Conservation (phyloP, 2,113 vertebrate species). For the Callocephalon fimbriatum region DNA sequence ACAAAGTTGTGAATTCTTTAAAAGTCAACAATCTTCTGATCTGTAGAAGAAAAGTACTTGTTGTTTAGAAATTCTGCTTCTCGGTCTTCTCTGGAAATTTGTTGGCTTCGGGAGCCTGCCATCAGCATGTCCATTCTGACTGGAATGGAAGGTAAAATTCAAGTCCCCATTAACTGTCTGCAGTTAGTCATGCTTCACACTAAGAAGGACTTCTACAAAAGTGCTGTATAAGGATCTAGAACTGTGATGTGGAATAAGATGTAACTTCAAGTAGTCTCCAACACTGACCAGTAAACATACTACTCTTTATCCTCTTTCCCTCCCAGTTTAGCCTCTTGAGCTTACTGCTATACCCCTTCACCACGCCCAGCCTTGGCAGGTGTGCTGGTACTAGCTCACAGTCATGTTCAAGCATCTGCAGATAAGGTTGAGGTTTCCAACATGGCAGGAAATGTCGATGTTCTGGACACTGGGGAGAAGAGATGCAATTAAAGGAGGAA, state of each 20-base stretch:
- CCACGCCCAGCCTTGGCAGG: background rate
- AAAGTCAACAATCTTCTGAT: background rate
- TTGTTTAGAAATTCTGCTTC: background rate
- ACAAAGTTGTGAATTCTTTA: background rate
- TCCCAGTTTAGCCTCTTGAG: background rate
- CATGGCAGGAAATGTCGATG: background rate
- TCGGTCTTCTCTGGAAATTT: background rate
- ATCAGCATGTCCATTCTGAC: background rate
- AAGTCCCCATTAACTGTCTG: background rate
- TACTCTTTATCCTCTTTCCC: background rate
- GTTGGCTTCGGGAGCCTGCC: background rate
- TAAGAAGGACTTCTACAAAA: background rate
- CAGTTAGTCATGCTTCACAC: background rate
- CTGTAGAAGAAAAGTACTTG: background rate
- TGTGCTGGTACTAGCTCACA: background rate
- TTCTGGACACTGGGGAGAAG: background rate
- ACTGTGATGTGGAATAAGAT: background rate
- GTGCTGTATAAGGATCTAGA: background rate
- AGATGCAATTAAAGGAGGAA: background rate
- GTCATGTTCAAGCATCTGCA: background rate
- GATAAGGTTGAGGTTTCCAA: background rate
- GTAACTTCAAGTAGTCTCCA: background rate
- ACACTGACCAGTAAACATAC: background rate
- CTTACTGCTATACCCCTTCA: background rate
- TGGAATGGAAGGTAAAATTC: background rate